Base-by-base conservation (phyloP, 2,113 vertebrate genomes). In the Megaceryle maxima region DNA sequence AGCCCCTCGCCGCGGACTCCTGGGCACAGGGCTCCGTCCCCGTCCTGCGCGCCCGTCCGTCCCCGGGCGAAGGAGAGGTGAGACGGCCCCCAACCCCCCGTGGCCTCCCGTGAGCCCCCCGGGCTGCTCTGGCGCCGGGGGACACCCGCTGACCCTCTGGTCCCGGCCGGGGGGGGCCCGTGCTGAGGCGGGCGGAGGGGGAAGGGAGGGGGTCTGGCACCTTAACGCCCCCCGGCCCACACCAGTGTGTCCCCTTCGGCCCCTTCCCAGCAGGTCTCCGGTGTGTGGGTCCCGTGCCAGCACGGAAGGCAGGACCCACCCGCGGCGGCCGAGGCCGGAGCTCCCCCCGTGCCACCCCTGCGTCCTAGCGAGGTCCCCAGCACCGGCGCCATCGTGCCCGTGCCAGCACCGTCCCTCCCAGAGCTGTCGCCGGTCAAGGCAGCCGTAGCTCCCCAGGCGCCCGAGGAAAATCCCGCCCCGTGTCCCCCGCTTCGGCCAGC, bases 1-100 rank as follows among this genome's bases (percentile, higher is more conserved):
- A 50, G 28, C 87, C 97, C 5, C 50, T 95, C 8, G 2, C 26
- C 8, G 72, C 60, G 0, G 98, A 99, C 64, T 80, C 97, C n/a
- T 99, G 98, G 98, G 97, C 98, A 1, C 95, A 96, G 88, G 98
- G 99, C 37, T 97, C 96, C 4, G 95, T 98, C 10, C 96, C 98
- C 0, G 50, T 96, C 26, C 39, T 43, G 63, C 17, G 8, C 18
- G 39, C 13, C n/a, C 35, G 5, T 44, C 9, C 16, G 50, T 17
- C 21, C 1, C 75, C 15, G 10, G 17, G 20, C 21, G 41, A 41
- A 5, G 85, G 51, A 3, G 55, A 97, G 96, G 98, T 98, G 97
- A 76, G 89, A 20, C 1, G 2, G 19, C 16, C 39, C 35, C 29
- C 44, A 56, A 12, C 35, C n/a, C 13, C 1, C n/a, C 37, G 9